Conservation (phyloP, 2,888 invertebrate species). For the Drosophila incognita region DNA sequence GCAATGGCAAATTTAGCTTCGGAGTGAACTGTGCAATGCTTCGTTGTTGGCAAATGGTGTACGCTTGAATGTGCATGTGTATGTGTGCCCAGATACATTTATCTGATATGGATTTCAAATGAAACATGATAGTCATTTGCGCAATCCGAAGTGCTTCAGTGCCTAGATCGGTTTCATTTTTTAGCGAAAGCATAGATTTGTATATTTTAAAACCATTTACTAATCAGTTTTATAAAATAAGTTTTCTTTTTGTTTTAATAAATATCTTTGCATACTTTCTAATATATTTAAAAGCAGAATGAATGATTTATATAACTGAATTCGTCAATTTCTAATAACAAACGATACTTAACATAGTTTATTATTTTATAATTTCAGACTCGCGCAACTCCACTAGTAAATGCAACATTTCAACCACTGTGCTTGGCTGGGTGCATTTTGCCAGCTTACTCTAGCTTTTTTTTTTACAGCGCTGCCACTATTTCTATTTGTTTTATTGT, state of each 20-base stretch:
- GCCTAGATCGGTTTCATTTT: not conserved
- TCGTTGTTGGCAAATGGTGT: constrained; percentile 1
- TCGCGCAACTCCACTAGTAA: not conserved
- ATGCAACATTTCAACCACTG: not conserved
- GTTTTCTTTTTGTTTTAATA: not conserved
- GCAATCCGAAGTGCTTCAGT: constrained; percentile 35
- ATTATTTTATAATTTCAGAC: not conserved
- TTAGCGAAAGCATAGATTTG: not conserved
- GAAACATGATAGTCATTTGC: constrained; percentile 35
- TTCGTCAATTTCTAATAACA: not conserved
- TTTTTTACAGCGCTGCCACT: not conserved
- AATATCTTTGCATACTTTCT: not conserved
- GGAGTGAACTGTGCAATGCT: constrained; percentile 37
- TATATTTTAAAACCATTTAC: not conserved
- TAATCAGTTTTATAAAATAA: not conserved
- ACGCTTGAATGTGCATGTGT: not conserved
- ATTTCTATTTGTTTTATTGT: constrained; percentile 34
- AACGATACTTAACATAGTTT: not conserved
- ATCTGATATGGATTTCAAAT: constrained; percentile 40
- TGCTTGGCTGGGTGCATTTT: constrained; percentile 1
- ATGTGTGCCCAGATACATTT: constrained; percentile 17
- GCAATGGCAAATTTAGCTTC: constrained; percentile 21
- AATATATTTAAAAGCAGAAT: not conserved
- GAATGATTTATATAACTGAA: not conserved
- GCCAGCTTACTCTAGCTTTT: not conserved